Conservation (phyloP, 2,888 invertebrate species). For the Thelaira solivaga region DNA sequence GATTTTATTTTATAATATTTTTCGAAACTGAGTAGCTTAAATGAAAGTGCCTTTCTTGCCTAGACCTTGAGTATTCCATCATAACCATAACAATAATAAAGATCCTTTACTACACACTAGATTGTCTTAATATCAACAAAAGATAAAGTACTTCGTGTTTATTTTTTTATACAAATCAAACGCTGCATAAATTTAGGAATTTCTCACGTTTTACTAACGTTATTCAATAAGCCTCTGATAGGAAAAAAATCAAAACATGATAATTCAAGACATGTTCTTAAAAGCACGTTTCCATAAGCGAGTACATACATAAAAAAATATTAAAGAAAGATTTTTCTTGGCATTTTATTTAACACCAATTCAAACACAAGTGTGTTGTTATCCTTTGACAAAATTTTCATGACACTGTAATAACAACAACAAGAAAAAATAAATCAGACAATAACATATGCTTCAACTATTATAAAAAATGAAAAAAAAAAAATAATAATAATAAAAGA, state of each 20-base stretch:
- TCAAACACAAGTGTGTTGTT: conserved; percentile 46
- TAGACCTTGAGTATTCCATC: no score
- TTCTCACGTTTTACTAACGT: conserved; percentile 53
- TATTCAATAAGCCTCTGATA: conserved; percentile 39
- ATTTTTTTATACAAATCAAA: conserved; percentile 25
- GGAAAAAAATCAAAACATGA: not conserved
- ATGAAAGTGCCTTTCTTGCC: no score
- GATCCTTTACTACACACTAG: no score
- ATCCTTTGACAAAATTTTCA: conserved; percentile 42
- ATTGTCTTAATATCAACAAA: no score
- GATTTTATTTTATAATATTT: no score
- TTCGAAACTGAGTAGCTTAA: no score
- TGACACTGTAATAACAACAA: conserved; percentile 9
- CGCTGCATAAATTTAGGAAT: not conserved
- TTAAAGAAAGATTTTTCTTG: not conserved
- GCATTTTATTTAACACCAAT: conserved; percentile 16
- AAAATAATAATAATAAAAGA: conserved; percentile 37
- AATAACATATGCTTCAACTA: conserved; percentile 6
- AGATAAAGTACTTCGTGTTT: no score
- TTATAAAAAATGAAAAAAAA: not conserved
- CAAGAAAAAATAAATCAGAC: no score
- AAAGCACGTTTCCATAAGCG: conserved; percentile 34
- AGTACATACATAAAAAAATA: not conserved
- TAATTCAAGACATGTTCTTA: conserved; percentile 33
- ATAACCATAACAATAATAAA: no score